Conservation (phyloP, 2,888 invertebrate species). For the Ferdinandea cuprea region DNA sequence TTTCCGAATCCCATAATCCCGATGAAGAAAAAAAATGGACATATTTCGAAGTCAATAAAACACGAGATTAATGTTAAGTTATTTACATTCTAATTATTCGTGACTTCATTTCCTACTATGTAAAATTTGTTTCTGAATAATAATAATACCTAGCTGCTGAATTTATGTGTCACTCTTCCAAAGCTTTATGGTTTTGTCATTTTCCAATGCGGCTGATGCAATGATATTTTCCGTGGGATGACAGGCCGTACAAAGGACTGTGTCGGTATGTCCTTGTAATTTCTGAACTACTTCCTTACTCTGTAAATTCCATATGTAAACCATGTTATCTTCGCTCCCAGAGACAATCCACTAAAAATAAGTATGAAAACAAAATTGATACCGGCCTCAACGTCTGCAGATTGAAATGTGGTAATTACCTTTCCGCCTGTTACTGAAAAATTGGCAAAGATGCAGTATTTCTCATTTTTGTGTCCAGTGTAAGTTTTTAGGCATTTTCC, state of each 20-base stretch:
- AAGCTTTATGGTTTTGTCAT: constrained; percentile 99
- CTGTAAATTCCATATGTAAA: constrained; percentile 99
- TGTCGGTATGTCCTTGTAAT: constrained; percentile 97
- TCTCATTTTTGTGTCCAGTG: constrained; percentile 98
- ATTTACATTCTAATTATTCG: constrained; percentile 52
- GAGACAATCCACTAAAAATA: constrained; percentile 97
- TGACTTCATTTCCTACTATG: constrained; percentile 15
- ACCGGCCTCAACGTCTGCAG: too few relatives aligned
- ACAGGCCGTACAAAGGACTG: constrained; percentile 98
- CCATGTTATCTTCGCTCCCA: constrained; percentile 99
- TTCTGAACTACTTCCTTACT: constrained; percentile 99
- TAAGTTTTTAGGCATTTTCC: constrained; percentile 99
- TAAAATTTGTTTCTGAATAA: too few relatives aligned
- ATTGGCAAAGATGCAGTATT: constrained; percentile 99
- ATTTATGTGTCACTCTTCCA: constrained; percentile 98
- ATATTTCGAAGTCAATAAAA: neutral
- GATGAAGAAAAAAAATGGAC: too few relatives aligned
- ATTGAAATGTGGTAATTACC: constrained; percentile 83
- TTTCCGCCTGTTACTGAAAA: constrained; percentile 99
- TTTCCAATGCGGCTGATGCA: constrained; percentile 98
- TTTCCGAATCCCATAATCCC: too few relatives aligned
- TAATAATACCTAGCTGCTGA: neutral
- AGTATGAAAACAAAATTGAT: constrained; percentile 16
- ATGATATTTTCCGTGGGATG: constrained; percentile 99
- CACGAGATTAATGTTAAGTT: constrained; percentile 6